phyloP scores from a whole-genome alignment of 1,140 invertebrate species.

The Psix sp. region DNA sequence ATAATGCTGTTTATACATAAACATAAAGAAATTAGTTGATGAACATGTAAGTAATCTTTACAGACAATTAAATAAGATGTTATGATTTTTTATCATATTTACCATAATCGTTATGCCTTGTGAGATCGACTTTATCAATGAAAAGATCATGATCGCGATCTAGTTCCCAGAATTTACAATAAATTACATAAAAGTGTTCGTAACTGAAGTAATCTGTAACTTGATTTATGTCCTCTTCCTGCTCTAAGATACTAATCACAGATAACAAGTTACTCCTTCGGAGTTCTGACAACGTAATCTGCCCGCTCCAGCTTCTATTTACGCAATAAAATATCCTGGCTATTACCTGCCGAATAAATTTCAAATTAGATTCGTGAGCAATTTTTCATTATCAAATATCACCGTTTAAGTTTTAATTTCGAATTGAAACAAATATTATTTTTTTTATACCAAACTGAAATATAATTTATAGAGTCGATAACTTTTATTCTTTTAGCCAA shows the following conservation, averaged over 20 bases:
- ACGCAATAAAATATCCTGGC: conserved; percentile 99
- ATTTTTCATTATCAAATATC: no score
- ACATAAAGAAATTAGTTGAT: conserved; percentile 11
- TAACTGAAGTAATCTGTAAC: conserved; percentile 99
- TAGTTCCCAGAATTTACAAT: conserved; percentile 99
- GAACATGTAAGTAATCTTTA: no score
- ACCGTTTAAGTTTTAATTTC: no score
- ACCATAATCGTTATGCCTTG: conserved; percentile 97
- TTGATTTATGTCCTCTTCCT: conserved; percentile 98
- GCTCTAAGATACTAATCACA: conserved; percentile 86
- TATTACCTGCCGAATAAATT: conserved; percentile 83
- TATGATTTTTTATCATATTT: conserved; percentile 32
- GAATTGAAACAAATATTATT: no score
- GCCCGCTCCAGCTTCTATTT: conserved; percentile 97
- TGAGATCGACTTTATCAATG: conserved; percentile 95
- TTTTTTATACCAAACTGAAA: no score
- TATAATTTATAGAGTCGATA: no score
- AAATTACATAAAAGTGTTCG: conserved; percentile 99
- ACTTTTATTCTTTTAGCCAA: no score
- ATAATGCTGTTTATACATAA: conserved; percentile 83
- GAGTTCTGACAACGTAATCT: conserved; percentile 92
- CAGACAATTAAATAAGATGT: neutral
- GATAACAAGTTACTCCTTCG: conserved; percentile 92
- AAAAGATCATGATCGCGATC: conserved; percentile 98
- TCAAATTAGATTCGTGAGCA: no score